phyloP scores from a whole-genome alignment of 2,797 vertebrate species.

The Threskiornis aethiopicus region DNA sequence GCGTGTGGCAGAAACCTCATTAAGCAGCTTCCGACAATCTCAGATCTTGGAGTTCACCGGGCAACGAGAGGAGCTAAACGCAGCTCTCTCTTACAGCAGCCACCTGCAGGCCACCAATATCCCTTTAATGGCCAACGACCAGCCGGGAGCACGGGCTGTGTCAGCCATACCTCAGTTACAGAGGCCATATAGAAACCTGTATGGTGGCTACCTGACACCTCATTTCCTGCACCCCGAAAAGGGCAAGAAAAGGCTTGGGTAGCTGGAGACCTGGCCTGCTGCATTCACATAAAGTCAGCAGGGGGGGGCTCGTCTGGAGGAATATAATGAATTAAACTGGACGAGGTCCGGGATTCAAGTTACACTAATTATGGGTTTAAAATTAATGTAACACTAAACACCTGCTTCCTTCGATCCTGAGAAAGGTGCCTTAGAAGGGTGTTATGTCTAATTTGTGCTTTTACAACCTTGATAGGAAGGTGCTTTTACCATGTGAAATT shows the following conservation, averaged over 20 bases:
- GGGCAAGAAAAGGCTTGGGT: not conserved
- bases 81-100: not conserved
- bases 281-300: not conserved
- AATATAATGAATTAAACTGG: slow-evolving; percentile 15
- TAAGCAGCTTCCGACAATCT: not conserved
- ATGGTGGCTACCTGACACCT: not conserved
- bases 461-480: slow-evolving; percentile 14
- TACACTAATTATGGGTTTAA: slow-evolving; percentile 31
- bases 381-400: slow-evolving; percentile 46
- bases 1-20: not conserved
- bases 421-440: slow-evolving; percentile 16
- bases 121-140: not conserved
- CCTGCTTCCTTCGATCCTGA: not conserved
- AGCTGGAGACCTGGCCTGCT: not conserved
- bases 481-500: slow-evolving; percentile 3
- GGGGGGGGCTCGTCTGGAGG: not conserved
- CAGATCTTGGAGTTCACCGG: not conserved
- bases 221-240: not conserved
- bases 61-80: not conserved
- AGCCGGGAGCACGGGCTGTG: accelerated
- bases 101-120: not conserved
- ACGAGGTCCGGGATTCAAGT: slow-evolving; percentile 8
- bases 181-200: not conserved
- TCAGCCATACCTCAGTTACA: not conserved
- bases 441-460: slow-evolving; percentile 19